A percentile compares a stretch with the other conserved stretches of the same genome.
Conservation (phyloP, 2,113 vertebrate genomes). For the Ia io region DNA sequence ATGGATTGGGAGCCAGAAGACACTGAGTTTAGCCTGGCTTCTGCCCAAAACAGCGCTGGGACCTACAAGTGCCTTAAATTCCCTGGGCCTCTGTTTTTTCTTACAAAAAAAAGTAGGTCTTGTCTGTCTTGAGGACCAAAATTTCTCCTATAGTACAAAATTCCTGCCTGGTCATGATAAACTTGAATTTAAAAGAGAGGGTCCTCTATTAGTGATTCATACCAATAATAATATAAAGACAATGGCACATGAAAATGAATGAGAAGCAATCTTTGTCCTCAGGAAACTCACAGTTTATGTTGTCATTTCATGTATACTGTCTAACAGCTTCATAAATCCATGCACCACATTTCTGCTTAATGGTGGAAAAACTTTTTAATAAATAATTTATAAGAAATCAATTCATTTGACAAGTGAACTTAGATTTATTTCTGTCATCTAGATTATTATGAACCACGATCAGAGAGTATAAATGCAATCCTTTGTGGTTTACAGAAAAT, state of each 20-base stretch:
- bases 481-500: neutral
- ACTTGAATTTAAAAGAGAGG: neutral
- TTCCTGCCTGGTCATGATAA: neutral
- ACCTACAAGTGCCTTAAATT: neutral
- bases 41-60: neutral
- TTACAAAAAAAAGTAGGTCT: neutral
- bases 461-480: neutral
- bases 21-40: neutral
- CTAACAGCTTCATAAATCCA: neutral
- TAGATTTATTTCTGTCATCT: neutral
- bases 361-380: neutral
- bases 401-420: neutral
- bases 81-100: neutral
- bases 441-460: neutral
- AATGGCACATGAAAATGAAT: neutral
- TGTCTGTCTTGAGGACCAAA: neutral
- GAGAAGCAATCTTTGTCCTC: neutral
- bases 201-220: neutral
- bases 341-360: neutral
- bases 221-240: neutral
- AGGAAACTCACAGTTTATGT: neutral
- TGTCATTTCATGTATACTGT: neutral
- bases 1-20: neutral
- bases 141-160: neutral
- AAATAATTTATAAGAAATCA: neutral